Evolutionary conservation across 2,888 invertebrate genomes (phyloP).

Genomic region (Pardosa pseudoannulata): DNA sequence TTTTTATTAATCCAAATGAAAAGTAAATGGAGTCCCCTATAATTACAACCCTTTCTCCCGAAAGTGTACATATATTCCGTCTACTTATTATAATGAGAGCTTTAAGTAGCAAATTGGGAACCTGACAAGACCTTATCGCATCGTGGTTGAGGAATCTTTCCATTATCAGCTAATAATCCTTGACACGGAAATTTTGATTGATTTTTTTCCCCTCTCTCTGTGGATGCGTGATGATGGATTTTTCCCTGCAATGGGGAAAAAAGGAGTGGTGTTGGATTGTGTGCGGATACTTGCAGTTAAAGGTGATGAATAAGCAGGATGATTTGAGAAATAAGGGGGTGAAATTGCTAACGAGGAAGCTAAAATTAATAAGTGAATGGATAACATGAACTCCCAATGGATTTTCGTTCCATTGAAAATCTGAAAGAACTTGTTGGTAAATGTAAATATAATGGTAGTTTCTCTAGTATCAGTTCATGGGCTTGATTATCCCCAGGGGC

Average conservation of each 20-base stretch:
- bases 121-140: slow-evolving; percentile 29
- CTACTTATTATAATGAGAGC: slow-evolving; percentile 17
- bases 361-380: no score
- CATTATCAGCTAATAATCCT: slow-evolving; percentile 40
- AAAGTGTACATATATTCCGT: background rate
- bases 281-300: no score
- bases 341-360: no score
- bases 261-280: no score
- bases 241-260: background rate
- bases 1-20: slow-evolving; percentile 17
- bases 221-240: background rate
- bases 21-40: slow-evolving; percentile 5
- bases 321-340: no score
- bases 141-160: slow-evolving; percentile 17
- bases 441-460: no score
- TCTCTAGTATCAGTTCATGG: no score
- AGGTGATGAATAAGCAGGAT: no score
- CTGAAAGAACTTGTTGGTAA: no score
- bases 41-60: slow-evolving; percentile 17
- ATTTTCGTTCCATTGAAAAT: no score
- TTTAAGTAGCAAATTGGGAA: slow-evolving; percentile 25
- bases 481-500: no score
- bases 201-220: slow-evolving; percentile 9
- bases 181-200: slow-evolving; percentile 51
- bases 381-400: no score